Conservation (phyloP, 1,140 invertebrate genomes). For the Drosophila simulans region DNA sequence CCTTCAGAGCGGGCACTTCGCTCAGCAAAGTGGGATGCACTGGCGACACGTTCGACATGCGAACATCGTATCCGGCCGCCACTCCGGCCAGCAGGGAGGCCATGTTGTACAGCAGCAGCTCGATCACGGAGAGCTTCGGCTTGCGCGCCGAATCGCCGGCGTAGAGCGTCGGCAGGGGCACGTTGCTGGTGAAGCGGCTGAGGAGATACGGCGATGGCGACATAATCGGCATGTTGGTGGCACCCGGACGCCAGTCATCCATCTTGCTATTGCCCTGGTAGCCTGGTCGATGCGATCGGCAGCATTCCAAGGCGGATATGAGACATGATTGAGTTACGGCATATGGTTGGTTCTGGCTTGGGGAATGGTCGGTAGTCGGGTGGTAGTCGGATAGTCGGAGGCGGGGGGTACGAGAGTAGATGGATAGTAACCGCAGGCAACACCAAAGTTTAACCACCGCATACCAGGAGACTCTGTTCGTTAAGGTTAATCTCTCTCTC, state of each 20-base stretch:
- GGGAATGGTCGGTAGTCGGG: slow-evolving; percentile 15
- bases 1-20: slow-evolving; percentile 74
- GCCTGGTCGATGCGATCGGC: slow-evolving; percentile 11
- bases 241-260: slow-evolving; percentile 88
- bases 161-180: slow-evolving; percentile 91
- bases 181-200: slow-evolving; percentile 85
- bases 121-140: slow-evolving; percentile 90
- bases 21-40: slow-evolving; percentile 90
- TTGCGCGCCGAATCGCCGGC: slow-evolving; percentile 87
- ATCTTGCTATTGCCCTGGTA: slow-evolving; percentile 83
- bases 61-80: slow-evolving; percentile 95
- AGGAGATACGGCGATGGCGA: slow-evolving; percentile 82
- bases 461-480: slow-evolving; percentile 7
- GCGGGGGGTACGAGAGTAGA: background rate
- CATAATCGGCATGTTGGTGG: slow-evolving; percentile 85
- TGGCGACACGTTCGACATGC: slow-evolving; percentile 93
- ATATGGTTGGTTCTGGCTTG: slow-evolving; percentile 12
- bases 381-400: no score
- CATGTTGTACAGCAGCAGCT: slow-evolving; percentile 95
- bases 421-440: slow-evolving; percentile 62
- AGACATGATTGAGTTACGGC: slow-evolving; percentile 54
- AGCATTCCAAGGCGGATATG: slow-evolving; percentile 23
- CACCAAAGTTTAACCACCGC: slow-evolving; percentile 47
- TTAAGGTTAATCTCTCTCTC: background rate
- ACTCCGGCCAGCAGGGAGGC: slow-evolving; percentile 94